Base-by-base conservation (phyloP, 2,113 vertebrate genomes). In the Uria aalge region DNA sequence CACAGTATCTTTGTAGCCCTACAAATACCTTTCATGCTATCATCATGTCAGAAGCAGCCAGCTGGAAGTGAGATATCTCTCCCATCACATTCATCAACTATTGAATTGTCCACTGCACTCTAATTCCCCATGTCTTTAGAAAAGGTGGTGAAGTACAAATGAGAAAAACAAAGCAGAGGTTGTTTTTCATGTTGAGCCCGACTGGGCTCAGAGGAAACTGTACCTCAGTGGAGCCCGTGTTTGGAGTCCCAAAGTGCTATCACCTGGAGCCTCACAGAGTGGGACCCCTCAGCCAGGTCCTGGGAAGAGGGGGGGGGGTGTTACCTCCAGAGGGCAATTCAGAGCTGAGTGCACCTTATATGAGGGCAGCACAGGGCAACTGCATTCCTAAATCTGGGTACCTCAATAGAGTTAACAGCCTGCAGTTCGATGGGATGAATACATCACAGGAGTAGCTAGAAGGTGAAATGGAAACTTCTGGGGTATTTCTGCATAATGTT, bases 331-430 rank as follows among this genome's bases (percentile, higher is more conserved):
- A 74, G 80, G 19, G 48, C 24, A 83, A 38, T 2, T 3, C 50
- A 41, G 45, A 85, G 29, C 29, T 64, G 36, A 91, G 20, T 8
- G 17, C 13, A 40, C 26, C 22, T 76, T 24, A 13, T 12, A 10
- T 1, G 5, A 76, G 14, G 8, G 18, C 53, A 76, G 21, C 0
- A 0, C 4, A 60, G 38, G 48, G 36, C 10, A 6, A 62, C 12
- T 6, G 13, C 36, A 8, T 76, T 73, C 45, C 67, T 85, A 48
- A 64, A 55, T 34, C 41, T 38, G 12, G 11, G 18, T 17, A 38
- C 57, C 67, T 85, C 53, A 6, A 2, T 0, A 32, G 36, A 38
- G 24, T 45, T 56, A 64, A n/a, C 41, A 85, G 27, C 43, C 64
- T 81, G 29, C 32, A 26, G 30, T 26, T 59, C 34, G 15, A 15